Evolutionary conservation across 2,888 invertebrate species (phyloP).

Genomic region (Hipparchia semele): DNA sequence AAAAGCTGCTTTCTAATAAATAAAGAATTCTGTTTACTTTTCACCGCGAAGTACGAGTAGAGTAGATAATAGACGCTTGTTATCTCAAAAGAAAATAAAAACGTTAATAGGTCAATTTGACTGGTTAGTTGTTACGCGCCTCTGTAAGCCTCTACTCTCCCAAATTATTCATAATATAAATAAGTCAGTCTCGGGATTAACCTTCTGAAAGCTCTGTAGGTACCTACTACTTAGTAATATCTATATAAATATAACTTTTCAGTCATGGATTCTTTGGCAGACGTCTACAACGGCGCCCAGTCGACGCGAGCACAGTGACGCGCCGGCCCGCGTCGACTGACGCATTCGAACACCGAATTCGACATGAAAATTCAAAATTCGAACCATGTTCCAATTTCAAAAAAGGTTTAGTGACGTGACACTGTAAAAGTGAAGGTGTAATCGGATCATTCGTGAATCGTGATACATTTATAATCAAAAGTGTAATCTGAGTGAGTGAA

Average conservation of each 20-base stretch:
- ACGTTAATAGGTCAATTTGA: slow-evolving; percentile 26
- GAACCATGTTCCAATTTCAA: slow-evolving; percentile 41
- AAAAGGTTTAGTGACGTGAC: slow-evolving; percentile 35
- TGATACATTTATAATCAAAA: slow-evolving; percentile 5
- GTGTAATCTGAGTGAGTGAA: slow-evolving; percentile 20
- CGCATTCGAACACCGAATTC: slow-evolving; percentile 48
- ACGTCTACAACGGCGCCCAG: slow-evolving; percentile 71
- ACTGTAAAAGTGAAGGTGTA: not conserved
- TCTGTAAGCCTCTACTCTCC: slow-evolving; percentile 18
- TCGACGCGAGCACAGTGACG: slow-evolving; percentile 68
- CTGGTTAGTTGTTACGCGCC: not conserved
- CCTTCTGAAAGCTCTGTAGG: slow-evolving; percentile 36
- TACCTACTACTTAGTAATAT: slow-evolving; percentile 51
- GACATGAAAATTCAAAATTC: slow-evolving; percentile 54
- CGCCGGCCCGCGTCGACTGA: slow-evolving; percentile 63
- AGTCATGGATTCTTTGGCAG: slow-evolving; percentile 75
- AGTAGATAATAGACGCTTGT: not conserved
- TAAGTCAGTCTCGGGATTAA: slow-evolving; percentile 39
- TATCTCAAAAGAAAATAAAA: not conserved
- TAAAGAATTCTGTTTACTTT: not conserved
- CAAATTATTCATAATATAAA: slow-evolving; percentile 24
- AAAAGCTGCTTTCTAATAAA: no score
- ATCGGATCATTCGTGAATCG: not conserved
- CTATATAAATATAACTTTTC: slow-evolving; percentile 76
- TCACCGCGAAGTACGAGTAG: not conserved